Base-by-base conservation (phyloP, 2,797 vertebrate species). In the Microctenopoma lineatum region DNA sequence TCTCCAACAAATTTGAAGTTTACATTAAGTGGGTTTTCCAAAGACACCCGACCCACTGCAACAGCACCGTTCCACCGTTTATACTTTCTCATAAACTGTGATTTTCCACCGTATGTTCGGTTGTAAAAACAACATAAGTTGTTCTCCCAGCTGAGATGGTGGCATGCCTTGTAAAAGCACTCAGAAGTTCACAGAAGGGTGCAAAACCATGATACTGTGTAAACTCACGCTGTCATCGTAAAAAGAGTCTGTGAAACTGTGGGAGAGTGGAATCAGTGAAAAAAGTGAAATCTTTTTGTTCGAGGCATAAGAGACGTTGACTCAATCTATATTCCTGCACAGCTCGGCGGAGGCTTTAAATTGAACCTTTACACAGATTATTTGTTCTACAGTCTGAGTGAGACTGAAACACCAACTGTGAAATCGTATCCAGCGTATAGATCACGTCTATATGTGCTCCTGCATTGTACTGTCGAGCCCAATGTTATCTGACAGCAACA, bases 301-400 rank as follows among this genome's bases (percentile, higher is more conserved):
- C 13, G 15, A 59, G 62, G 27, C 27, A 7, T 42, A 39, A 52
- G 63, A 84, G 81, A 84, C 44, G 83, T 83, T 84, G 84, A 88
- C 79, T 88, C 83, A 70, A 84, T 87, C 77, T 85, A 8, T 81
- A 86, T 77, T 77, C 70, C 42, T 76, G 46, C 46, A 46, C 78
- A 82, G 78, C 80, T 81, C 84, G 84, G 67, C 58, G 73, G 73
- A 84, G 67, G 79, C 83, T 86, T 75, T 80, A 83, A 84, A 84
- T 73, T 74, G 72, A 80, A 80, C 77, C 70, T 44, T 70, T 80
- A 72, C 75, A 86, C 77, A 79, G 73, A 72, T 81, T 86, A 70
- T 83, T 86, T 88, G 76, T 83, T 84, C 64, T 78, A 41, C 72
- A 64, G 65, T 62, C 34, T 63, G 2, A 58, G 67, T 70, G 67